Evolutionary conservation across 2,888 invertebrate species (phyloP), one percentile per base, ranked within the genome.

Genomic region (Amphipoea oculea): DNA sequence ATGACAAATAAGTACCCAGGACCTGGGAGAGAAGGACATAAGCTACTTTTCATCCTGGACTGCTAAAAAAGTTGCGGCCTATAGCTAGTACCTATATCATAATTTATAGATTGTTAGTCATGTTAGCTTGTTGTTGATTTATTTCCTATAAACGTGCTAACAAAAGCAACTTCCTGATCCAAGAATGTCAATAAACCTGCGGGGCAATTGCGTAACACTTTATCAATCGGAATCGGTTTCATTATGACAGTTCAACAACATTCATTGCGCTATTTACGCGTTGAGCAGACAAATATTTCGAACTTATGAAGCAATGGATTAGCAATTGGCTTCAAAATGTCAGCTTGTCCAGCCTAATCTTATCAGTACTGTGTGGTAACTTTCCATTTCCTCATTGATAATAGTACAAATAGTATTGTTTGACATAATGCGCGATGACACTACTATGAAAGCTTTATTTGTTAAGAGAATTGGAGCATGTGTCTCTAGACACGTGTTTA

Each of bases 331-430:
- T n/a, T n/a, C n/a, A n/a, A n/a, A n/a, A n/a, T n/a, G n/a, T n/a
- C n/a, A n/a, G n/a, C 57, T 73, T 74, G 74, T 82, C 79, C 79
- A 74, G 57, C 42, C 51, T 75, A 73, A 86, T 85, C 77, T 88
- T 84, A 88, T 89, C 81, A 42, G 5, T 69, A 73, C 17, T 42
- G 29, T 78, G 45, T 78, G 71, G 91, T 88, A 88, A 84, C 82
- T 88, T 91, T 90, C 90, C 91, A 73, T 86, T 85, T 88, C 88
- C 88, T 79, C 86, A 85, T 88, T 86, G 80, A 82, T 88, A 79
- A 74, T 79, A 74, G n/a, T n/a, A 79, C 72, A 69, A 83, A 79
- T 77, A 77, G 14, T 80, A 80, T 73, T 85, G 79, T 87, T 85
- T 66, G 76, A 42, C 84, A 79, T 78, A 80, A 81, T 73, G 42